A percentile compares a stretch with the other conserved stretches of the same genome.
phyloP scores from a whole-genome alignment of 2,888 invertebrate genomes.

The Pandemis heparana region DNA sequence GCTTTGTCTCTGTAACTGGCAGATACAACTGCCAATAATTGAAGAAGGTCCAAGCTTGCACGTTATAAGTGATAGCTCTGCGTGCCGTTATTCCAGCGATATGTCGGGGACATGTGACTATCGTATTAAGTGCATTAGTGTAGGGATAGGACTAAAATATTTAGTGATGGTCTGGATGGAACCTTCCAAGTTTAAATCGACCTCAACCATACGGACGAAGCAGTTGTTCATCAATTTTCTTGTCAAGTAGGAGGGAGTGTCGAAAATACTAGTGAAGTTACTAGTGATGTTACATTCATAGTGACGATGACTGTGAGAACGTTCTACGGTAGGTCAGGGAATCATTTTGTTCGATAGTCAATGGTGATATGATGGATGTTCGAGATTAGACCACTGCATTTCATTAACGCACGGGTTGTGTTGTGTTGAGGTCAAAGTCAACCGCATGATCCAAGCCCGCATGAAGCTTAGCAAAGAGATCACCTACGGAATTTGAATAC shows the following conservation, averaged over 20 bases:
- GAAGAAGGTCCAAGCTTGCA: slow-evolving; percentile 26
- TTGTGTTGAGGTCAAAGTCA: no score
- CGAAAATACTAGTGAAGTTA: no score
- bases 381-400: slow-evolving; percentile 30
- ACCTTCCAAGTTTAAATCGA: neutral
- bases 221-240: no score
- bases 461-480: slow-evolving; percentile 74
- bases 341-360: no score
- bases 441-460: slow-evolving; percentile 45
- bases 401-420: slow-evolving; percentile 51
- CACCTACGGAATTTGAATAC: slow-evolving; percentile 71
- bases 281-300: no score
- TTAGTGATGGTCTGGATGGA: no score
- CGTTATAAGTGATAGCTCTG: neutral
- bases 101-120: neutral
- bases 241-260: no score
- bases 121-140: neutral
- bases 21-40: slow-evolving; percentile 45
- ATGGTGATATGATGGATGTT: no score
- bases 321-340: no score
- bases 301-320: no score
- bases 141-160: no score
- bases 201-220: no score
- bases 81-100: neutral
- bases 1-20: slow-evolving; percentile 49